Conservation (phyloP, 1,140 invertebrate genomes). For the Idris sp. region DNA sequence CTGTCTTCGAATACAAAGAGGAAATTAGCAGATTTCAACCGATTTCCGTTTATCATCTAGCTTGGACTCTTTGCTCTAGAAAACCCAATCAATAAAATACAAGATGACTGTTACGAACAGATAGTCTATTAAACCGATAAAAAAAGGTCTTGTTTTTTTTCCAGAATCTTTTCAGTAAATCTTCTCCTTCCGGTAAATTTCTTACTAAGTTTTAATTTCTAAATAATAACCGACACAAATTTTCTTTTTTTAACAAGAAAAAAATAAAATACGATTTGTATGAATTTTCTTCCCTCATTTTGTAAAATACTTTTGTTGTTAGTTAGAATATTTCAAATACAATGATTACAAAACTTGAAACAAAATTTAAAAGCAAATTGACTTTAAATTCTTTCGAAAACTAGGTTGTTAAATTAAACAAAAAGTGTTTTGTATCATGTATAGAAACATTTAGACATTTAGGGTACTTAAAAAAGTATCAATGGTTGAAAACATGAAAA, state of each 20-base stretch:
- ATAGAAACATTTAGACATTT: too few species aligned
- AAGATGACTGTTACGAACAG: constrained; percentile 66
- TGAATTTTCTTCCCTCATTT: too few species aligned
- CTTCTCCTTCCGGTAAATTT: constrained; percentile 41
- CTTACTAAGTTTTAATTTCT: constrained; percentile 41
- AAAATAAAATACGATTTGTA: too few species aligned
- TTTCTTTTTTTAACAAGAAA: background rate
- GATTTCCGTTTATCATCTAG: constrained; percentile 48
- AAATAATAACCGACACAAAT: constrained; percentile 16
- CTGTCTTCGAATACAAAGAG: constrained; percentile 25
- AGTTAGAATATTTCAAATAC: too few species aligned
- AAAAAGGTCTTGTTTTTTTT: constrained; percentile 59
- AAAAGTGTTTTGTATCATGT: too few species aligned
- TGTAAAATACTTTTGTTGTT: too few species aligned
- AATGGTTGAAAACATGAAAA: constrained; percentile 1
- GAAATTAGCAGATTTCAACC: constrained; percentile 51
- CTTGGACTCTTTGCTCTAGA: constrained; percentile 56
- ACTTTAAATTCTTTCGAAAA: too few species aligned
- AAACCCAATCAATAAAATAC: constrained; percentile 68
- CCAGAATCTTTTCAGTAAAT: constrained; percentile 27
- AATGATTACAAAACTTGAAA: too few species aligned
- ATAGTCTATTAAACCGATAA: constrained; percentile 66
- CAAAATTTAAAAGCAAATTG: too few species aligned
- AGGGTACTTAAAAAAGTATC: too few species aligned
- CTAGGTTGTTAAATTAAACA: too few species aligned